phyloP scores from a whole-genome alignment of 1,140 invertebrate species.

The Zaprionus nigranus region DNA sequence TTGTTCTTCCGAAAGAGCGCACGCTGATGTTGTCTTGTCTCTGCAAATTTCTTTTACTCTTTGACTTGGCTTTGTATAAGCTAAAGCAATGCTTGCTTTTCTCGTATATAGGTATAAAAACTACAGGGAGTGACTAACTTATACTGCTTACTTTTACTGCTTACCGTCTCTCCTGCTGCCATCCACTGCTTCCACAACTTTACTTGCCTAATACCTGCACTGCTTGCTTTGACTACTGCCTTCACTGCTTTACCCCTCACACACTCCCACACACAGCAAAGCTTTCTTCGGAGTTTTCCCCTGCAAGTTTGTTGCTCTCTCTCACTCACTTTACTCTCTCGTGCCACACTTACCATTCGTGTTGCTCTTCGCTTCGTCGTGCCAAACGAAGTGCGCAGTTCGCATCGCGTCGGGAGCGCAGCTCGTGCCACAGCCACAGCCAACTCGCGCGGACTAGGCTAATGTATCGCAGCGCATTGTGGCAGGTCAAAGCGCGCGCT shows the following conservation, averaged over 20 bases:
- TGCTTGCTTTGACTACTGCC: no score
- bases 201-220: no score
- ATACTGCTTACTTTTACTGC: no score
- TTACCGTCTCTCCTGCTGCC: no score
- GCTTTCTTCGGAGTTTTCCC: slow-evolving; percentile 31
- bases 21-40: not conserved
- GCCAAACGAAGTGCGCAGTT: not conserved
- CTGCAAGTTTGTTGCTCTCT: not conserved
- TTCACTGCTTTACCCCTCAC: not conserved
- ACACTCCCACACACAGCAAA: no score
- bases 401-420: not conserved
- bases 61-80: not conserved
- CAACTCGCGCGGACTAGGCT: slow-evolving; percentile 46
- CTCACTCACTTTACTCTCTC: slow-evolving; percentile 7
- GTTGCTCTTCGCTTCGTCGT: not conserved
- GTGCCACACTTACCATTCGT: no score
- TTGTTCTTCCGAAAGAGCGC: not conserved
- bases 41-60: not conserved
- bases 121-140: not conserved
- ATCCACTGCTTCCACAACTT: no score
- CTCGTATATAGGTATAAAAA: not conserved
- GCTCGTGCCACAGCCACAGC: not conserved
- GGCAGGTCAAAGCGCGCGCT: slow-evolving; percentile 77
- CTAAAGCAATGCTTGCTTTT: not conserved
- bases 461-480: slow-evolving; percentile 72